Evolutionary conservation across 2,113 vertebrate species (phyloP).

Genomic region (Casuarius casuarius): DNA sequence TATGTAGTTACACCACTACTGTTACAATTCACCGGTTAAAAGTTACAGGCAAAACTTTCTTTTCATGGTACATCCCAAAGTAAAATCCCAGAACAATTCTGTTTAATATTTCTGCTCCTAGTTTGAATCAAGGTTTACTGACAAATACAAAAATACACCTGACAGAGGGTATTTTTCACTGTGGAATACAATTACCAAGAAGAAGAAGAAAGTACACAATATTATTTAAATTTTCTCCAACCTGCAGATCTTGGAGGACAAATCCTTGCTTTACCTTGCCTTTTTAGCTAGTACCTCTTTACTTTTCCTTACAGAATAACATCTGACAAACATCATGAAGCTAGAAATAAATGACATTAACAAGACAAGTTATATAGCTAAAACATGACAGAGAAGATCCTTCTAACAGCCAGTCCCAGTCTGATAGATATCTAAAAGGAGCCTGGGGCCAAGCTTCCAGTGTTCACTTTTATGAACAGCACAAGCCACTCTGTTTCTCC

Average conservation of each 20-base stretch:
- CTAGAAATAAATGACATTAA: slow-evolving; percentile 46
- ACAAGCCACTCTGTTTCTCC: slow-evolving; percentile 44
- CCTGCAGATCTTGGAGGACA: background rate
- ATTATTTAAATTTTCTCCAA: background rate
- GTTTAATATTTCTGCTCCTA: background rate
- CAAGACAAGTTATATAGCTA: slow-evolving; percentile 31
- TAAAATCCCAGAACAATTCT: background rate
- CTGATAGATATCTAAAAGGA: background rate
- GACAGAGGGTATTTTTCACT: background rate
- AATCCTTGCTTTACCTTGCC: background rate
- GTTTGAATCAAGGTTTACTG: background rate
- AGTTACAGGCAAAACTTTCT: background rate
- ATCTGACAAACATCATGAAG: slow-evolving; percentile 3
- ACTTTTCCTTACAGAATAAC: slow-evolving; percentile 3
- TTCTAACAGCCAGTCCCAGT: slow-evolving; percentile 11
- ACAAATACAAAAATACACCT: background rate
- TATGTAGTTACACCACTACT: background rate
- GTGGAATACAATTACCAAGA: background rate
- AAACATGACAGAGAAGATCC: slow-evolving; percentile 34
- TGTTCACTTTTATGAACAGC: slow-evolving; percentile 51
- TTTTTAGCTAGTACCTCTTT: background rate
- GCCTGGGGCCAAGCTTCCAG: slow-evolving; percentile 29
- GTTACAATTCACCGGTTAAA: background rate
- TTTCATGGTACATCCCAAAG: background rate
- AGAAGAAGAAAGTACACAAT: background rate